phyloP scores from a whole-genome alignment of 2,113 vertebrate genomes.

The Epinephelus fuscoguttatus region DNA sequence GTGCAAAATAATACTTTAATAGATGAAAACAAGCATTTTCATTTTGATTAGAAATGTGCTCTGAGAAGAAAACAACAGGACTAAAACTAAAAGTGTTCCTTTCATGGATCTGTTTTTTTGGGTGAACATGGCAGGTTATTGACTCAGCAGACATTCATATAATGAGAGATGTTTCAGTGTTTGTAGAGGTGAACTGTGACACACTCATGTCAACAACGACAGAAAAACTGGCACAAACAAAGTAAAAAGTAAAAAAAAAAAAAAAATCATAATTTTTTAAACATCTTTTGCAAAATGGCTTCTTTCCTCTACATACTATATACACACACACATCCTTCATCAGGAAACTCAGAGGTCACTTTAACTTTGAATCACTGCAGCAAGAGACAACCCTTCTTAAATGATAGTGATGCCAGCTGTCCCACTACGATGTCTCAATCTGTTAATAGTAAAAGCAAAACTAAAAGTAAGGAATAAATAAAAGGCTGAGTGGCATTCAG shows the following conservation, averaged over 20 bases:
- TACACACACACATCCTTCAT: neutral
- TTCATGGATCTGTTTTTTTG: constrained; percentile 2
- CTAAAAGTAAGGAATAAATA: neutral
- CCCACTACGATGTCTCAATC: neutral
- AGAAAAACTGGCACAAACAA: neutral
- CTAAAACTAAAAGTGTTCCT: constrained; percentile 26
- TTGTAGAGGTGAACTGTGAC: constrained; percentile 2
- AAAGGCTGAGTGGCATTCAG: neutral
- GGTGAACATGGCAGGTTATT: constrained; percentile 18
- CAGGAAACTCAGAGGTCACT: neutral
- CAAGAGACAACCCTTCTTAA: neutral
- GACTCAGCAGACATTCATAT: constrained; percentile 25
- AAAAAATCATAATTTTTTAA: neutral
- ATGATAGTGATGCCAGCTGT: neutral
- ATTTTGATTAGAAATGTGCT: neutral
- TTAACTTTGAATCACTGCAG: neutral
- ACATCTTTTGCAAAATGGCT: neutral
- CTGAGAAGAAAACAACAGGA: neutral
- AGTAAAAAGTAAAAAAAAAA: neutral
- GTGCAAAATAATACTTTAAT: neutral
- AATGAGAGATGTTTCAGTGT: constrained; percentile 1
- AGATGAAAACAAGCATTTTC: neutral
- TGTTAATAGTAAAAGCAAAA: neutral
- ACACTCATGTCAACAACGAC: neutral
- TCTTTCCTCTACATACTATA: neutral